A percentile compares a stretch with the other conserved stretches of the same genome.
Evolutionary conservation across 2,113 vertebrate genomes (phyloP).

Genomic region (Muscicapa adusta): DNA sequence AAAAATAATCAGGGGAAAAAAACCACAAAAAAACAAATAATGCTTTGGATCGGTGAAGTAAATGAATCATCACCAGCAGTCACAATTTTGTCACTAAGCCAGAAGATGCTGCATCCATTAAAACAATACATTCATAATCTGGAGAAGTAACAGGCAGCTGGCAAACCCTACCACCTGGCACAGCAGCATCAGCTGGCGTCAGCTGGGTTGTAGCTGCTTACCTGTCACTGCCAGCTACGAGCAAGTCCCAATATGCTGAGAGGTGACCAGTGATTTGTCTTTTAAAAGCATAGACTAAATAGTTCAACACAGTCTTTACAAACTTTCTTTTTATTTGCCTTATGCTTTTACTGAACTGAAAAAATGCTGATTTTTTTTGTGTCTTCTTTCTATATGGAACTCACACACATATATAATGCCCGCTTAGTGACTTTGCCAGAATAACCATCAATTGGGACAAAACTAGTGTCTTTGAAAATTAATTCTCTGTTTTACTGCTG

Average conservation of each 20-base stretch:
- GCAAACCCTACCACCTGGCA: background rate
- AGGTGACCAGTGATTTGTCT: slow-evolving; percentile 33
- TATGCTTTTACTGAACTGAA: background rate
- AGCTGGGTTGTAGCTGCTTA: slow-evolving; percentile 10
- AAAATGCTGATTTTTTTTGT: background rate
- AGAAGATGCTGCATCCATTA: slow-evolving; percentile 1
- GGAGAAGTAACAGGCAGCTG: background rate
- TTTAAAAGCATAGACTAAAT: slow-evolving; percentile 32
- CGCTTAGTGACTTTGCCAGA: background rate
- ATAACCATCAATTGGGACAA: background rate
- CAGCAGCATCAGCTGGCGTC: background rate
- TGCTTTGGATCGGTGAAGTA: background rate
- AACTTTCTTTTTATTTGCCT: slow-evolving; percentile 11
- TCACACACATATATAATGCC: background rate
- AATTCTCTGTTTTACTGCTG: background rate
- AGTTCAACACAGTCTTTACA: slow-evolving; percentile 10
- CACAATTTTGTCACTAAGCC: slow-evolving; percentile 13
- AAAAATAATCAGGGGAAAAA: background rate
- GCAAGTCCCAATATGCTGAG: background rate
- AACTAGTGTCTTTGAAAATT: background rate
- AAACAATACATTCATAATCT: background rate
- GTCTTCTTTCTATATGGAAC: background rate
- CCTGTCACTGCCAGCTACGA: slow-evolving; percentile 25
- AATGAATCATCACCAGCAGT: background rate
- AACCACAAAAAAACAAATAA: background rate